These are phyloP conservation scores for Casuarius casuarius DNA, from an alignment of 2,113 vertebrate species.

Conservation along the genomic window DNA sequence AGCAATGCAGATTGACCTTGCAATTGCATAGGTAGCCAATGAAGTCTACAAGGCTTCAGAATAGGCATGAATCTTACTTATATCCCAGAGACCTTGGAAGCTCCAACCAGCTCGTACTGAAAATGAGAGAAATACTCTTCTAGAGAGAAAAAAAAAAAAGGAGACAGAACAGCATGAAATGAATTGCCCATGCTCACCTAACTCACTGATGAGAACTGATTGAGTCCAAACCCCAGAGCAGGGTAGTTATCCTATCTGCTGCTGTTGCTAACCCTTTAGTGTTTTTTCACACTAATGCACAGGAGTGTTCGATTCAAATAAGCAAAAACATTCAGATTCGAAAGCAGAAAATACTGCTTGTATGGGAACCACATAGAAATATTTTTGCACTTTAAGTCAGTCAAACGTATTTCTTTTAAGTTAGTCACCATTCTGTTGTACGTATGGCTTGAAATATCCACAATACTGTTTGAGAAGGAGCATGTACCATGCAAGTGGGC, in stretches of 20 bases:
- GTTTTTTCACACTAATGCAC: background rate
- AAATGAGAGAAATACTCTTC: background rate
- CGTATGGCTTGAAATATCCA: background rate
- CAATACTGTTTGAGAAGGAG: background rate
- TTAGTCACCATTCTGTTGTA: background rate
- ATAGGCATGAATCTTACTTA: background rate
- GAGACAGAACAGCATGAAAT: background rate
- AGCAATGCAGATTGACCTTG: background rate
- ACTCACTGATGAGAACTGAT: background rate
- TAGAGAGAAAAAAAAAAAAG: background rate
- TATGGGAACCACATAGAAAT: background rate
- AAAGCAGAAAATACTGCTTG: background rate
- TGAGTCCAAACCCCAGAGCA: background rate
- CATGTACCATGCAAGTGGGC: rapidly evolving
- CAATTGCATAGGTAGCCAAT: background rate
- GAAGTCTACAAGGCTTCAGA: background rate
- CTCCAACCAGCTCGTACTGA: background rate
- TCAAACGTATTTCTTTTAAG: background rate
- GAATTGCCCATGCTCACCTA: background rate
- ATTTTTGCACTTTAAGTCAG: background rate
- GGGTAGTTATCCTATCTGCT: background rate
- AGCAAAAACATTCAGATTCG: background rate
- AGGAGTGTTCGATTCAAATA: background rate
- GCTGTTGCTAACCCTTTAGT: background rate
- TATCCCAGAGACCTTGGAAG: background rate